Evolutionary conservation across 1,140 invertebrate species (phyloP), one percentile per base, ranked within the genome.

Genomic region (Centruroides sculpturatus): DNA sequence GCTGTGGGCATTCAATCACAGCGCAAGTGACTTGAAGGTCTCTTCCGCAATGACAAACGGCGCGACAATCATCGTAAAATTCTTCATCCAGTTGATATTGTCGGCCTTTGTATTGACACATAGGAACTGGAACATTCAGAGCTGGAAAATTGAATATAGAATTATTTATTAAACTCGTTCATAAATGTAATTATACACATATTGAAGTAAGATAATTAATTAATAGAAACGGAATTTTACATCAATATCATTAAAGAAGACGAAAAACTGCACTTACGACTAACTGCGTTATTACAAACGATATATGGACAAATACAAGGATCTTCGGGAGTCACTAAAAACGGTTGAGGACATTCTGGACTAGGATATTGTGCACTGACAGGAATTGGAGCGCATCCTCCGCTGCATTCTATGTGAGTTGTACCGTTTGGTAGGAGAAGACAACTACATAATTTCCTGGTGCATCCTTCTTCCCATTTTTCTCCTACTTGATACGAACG

Each of bases 51-150:
- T 79, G 74, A 68, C 87, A 91, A 12, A 84, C 79, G 3, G 83
- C 78, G 35, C 82, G 76, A 70, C 87, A 91, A 1, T 81, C 83
- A 66, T 89, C 85, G 69, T 89, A 73, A 63, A 80, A 78, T 59
- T 85, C 83, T 66, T 85, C 78, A 4, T 80, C 81, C 74, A 77
- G 60, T 60, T 78, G 75, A 67, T 83, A 83, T 1, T 66, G 71
- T 59, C 78, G 76, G 3, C 78, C 81, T 61, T 83, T 81, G 70
- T 81, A 79, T 23, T 67, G 68, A 67, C 83, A 85, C 35, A 57
- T 56, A 6, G 64, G 60, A 8, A 55, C 23, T 23, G 55, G 60
- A 13, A 56, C 59, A 8, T 53, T 53, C 23, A 34, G 23, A 53
- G 51, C 51, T 53, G 51, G 5, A 53, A 53, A 53, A 41, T 41